phyloP scores from a whole-genome alignment of 2,888 invertebrate genomes.

The Dermolepida albohirtum region DNA sequence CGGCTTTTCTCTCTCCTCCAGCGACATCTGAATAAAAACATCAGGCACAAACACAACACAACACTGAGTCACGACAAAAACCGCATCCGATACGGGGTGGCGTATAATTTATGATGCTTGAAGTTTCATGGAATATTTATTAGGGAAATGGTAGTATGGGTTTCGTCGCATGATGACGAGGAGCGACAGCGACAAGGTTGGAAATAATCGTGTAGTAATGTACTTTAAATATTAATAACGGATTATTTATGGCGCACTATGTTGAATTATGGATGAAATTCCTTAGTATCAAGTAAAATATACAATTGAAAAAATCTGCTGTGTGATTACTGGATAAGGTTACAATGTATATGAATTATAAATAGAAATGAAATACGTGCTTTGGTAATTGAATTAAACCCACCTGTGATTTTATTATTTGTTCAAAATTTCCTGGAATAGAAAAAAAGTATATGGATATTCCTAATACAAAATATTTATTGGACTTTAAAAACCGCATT shows the following conservation, averaged over 20 bases:
- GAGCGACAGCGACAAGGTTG: background rate
- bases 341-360: too few species aligned
- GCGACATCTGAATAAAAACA: background rate
- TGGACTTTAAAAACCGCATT: too few species aligned
- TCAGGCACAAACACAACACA: background rate
- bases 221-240: conserved; percentile 1
- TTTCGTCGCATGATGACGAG: conserved; percentile 3
- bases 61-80: conserved; percentile 9
- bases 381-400: too few species aligned
- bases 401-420: too few species aligned
- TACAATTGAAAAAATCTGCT: too few species aligned
- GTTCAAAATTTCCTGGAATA: too few species aligned
- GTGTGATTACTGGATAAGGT: too few species aligned
- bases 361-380: too few species aligned
- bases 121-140: conserved; percentile 15
- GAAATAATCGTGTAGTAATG: conserved; percentile 6
- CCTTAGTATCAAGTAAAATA: background rate
- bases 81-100: background rate
- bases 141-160: conserved; percentile 2
- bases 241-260: conserved; percentile 1
- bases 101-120: conserved; percentile 5
- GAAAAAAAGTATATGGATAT: too few species aligned
- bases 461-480: too few species aligned
- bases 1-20: background rate
- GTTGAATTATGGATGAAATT: background rate